Percentiles rank a stretch among this genome's conserved stretches.
These are phyloP conservation scores for Ylistrum balloti DNA, from an alignment of 1,140 invertebrate species.

Conservation along the genomic window DNA sequence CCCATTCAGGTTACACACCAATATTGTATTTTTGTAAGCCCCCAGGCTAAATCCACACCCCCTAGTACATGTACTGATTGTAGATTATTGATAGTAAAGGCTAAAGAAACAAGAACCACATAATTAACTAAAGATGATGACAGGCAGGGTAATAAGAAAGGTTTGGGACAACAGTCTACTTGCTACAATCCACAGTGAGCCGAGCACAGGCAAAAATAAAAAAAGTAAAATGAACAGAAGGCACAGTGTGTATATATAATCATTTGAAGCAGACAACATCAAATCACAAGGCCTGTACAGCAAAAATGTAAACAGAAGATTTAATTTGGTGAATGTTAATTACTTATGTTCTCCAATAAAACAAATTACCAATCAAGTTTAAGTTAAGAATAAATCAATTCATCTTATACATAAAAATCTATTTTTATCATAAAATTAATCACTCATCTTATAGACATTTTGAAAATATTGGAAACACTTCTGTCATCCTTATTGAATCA, in stretches of 20 bases:
- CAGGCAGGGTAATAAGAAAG: slow-evolving; percentile 37
- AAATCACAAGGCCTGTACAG: slow-evolving; percentile 4
- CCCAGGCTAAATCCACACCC: background rate
- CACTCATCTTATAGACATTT: no score
- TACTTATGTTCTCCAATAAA: no score
- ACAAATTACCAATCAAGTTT: no score
- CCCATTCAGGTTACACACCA: slow-evolving; percentile 32
- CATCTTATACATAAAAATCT: no score
- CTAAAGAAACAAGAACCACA: background rate
- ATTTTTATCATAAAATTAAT: no score
- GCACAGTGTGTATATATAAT: slow-evolving; percentile 30
- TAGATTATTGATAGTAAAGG: background rate
- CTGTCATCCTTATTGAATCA: no score
- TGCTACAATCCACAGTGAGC: slow-evolving; percentile 9
- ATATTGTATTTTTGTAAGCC: background rate
- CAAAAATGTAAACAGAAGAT: background rate
- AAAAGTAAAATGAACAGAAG: background rate
- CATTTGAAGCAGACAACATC: slow-evolving; percentile 25
- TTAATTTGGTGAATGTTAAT: background rate
- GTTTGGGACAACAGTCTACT: background rate
- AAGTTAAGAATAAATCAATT: no score
- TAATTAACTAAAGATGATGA: background rate
- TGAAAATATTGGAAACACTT: no score
- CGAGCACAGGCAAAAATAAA: slow-evolving; percentile 16
- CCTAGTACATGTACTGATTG: background rate